A percentile compares a stretch with the other conserved stretches of the same genome.
phyloP scores from a whole-genome alignment of 2,113 vertebrate genomes.

The Pseudonaja textilis region DNA sequence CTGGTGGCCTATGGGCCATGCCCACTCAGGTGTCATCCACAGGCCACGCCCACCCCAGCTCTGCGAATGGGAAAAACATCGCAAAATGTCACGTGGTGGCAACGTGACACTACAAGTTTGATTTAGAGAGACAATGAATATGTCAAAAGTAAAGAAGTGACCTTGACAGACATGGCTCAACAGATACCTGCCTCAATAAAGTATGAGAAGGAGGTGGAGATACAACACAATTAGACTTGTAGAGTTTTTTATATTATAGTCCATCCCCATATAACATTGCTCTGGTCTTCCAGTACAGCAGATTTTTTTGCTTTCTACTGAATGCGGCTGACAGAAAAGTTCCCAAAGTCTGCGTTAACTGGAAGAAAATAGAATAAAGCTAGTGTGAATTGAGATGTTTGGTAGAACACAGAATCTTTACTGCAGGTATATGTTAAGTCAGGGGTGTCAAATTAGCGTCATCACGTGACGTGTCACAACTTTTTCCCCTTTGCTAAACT shows the following conservation, averaged over 20 bases:
- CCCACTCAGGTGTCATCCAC: no score
- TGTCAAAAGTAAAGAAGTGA: neutral
- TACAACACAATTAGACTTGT: neutral
- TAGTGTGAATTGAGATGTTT: neutral
- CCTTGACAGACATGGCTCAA: neutral
- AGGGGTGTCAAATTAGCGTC: no score
- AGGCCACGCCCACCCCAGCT: no score
- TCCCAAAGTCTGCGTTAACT: neutral
- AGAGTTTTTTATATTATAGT: neutral
- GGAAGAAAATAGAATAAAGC: neutral
- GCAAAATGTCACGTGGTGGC: no score
- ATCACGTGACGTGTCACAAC: no score
- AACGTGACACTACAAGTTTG: no score
- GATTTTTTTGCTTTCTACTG: neutral
- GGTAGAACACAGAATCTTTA: neutral
- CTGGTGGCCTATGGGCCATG: no score
- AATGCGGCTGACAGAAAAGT: neutral
- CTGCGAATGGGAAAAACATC: no score
- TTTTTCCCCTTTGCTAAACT: no score
- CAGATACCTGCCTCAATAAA: neutral
- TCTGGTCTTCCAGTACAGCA: no score
- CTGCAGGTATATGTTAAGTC: neutral
- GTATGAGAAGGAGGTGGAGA: neutral
- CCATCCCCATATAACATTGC: neutral
- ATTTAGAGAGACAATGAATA: neutral